These are phyloP conservation scores for Periophthalmus modestus DNA, from an alignment of 2,113 vertebrate species.

Conservation along the genomic window DNA sequence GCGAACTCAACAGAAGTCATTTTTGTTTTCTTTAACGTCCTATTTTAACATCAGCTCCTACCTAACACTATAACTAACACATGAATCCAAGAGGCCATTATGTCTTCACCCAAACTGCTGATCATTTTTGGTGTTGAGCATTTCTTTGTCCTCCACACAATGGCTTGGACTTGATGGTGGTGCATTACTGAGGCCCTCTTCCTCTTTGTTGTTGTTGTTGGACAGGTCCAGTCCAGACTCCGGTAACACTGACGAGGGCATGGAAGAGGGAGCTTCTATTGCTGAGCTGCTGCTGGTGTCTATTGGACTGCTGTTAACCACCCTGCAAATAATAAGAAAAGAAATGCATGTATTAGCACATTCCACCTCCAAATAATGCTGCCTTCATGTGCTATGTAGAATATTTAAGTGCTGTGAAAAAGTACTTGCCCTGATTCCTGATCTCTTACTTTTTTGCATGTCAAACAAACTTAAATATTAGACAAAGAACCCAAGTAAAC, in stretches of 20 bases:
- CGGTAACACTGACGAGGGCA: slow-evolving; percentile 43
- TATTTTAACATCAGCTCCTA: slow-evolving; percentile 50
- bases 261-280: slow-evolving; percentile 57
- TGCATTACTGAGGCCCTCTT: slow-evolving; percentile 48
- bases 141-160: slow-evolving; percentile 63
- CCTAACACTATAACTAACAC: slow-evolving; percentile 28
- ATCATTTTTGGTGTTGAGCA: slow-evolving; percentile 77
- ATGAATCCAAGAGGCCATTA: slow-evolving; percentile 47
- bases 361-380: neutral
- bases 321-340: slow-evolving; percentile 72
- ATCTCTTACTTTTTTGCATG: no score
- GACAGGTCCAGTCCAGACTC: slow-evolving; percentile 64
- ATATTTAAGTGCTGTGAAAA: no score
- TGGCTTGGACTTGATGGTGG: slow-evolving; percentile 59
- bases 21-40: slow-evolving; percentile 53
- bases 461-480: no score
- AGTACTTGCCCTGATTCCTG: no score
- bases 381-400: neutral
- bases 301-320: slow-evolving; percentile 75
- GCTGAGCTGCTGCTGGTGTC: slow-evolving; percentile 63
- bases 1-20: slow-evolving; percentile 63
- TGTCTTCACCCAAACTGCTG: slow-evolving; percentile 60
- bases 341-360: neutral
- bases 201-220: slow-evolving; percentile 49
- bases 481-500: no score